Conservation (phyloP, 1,140 invertebrate genomes). For the Procambarus virginalis region DNA sequence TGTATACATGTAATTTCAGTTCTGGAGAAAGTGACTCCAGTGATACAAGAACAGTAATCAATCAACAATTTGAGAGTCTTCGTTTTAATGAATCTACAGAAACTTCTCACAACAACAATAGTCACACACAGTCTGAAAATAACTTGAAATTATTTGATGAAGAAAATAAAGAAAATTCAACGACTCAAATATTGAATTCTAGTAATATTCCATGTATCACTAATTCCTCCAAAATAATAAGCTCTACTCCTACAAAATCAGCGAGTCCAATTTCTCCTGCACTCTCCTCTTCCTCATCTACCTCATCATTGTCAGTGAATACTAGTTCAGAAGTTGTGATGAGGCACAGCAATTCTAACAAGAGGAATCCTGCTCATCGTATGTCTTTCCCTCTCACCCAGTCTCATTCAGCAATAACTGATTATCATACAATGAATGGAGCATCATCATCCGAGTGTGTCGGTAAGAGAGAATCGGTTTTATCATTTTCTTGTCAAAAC, state of each 20-base stretch:
- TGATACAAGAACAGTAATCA: slow-evolving; percentile 69
- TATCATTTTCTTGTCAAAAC: background rate
- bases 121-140: slow-evolving; percentile 15
- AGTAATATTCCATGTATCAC: slow-evolving; percentile 32
- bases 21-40: slow-evolving; percentile 70
- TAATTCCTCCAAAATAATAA: background rate
- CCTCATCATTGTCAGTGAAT: slow-evolving; percentile 79
- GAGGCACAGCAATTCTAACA: slow-evolving; percentile 75
- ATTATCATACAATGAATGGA: slow-evolving; percentile 51
- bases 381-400: slow-evolving; percentile 80
- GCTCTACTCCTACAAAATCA: slow-evolving; percentile 34
- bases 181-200: slow-evolving; percentile 15
- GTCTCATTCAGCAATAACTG: slow-evolving; percentile 69
- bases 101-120: slow-evolving; percentile 8
- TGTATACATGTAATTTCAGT: slow-evolving; percentile 36
- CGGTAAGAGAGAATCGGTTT: slow-evolving; percentile 23
- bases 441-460: slow-evolving; percentile 52
- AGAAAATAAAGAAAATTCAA: slow-evolving; percentile 39
- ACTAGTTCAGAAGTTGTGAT: slow-evolving; percentile 82
- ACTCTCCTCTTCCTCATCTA: slow-evolving; percentile 74
- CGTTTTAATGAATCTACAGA: slow-evolving; percentile 26
- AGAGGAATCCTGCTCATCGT: slow-evolving; percentile 74
- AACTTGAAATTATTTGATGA: slow-evolving; percentile 52
- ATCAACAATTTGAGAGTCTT: slow-evolving; percentile 54
- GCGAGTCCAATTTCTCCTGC: slow-evolving; percentile 51